phyloP scores from a whole-genome alignment of 2,113 vertebrate species.

The Ceuthmochares aereus region DNA sequence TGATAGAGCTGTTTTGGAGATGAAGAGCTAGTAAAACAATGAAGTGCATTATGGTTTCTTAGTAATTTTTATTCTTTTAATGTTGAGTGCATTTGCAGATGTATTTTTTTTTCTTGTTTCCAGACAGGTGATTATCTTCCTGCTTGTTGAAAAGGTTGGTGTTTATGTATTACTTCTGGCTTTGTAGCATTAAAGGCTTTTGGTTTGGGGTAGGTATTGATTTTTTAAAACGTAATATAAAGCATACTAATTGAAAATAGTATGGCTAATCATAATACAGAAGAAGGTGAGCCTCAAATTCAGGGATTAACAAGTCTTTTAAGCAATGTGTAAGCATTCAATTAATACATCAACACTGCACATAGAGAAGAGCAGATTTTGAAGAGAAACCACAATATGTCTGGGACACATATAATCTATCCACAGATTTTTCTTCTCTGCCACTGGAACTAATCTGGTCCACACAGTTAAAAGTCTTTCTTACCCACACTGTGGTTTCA shows the following conservation, averaged over 20 bases:
- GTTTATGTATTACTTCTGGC: neutral
- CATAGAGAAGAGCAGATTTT: neutral
- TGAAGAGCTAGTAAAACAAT: neutral
- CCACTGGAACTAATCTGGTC: neutral
- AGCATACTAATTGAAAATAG: neutral
- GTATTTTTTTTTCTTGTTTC: neutral
- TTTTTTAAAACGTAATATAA: neutral
- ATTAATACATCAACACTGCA: neutral
- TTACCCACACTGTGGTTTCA: accelerated
- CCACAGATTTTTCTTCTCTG: neutral
- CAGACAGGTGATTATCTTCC: neutral
- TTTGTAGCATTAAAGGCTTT: neutral
- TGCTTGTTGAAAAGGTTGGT: neutral
- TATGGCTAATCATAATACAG: neutral
- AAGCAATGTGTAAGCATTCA: neutral
- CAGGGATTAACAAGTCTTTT: neutral
- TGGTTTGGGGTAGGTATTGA: neutral
- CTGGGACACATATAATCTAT: neutral
- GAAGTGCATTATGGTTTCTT: neutral
- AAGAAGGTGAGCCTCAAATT: neutral
- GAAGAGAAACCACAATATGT: neutral
- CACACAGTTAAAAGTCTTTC: neutral
- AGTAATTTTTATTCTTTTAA: neutral
- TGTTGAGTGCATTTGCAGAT: neutral
- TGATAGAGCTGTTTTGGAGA: neutral